Evolutionary conservation across 2,113 vertebrate species (phyloP).

Genomic region (Thamnophis sirtalis): DNA sequence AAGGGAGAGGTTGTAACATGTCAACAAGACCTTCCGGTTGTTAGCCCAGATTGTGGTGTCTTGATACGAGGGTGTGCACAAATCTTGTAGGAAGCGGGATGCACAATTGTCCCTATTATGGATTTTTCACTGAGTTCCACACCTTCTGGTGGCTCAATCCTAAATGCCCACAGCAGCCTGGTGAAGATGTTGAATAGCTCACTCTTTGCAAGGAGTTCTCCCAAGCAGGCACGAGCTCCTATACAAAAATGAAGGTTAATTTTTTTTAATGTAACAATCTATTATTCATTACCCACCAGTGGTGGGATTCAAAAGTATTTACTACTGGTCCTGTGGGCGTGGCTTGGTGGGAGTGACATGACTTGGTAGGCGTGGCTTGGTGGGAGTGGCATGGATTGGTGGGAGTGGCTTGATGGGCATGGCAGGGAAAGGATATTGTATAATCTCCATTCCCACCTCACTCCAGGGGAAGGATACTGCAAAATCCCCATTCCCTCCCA

Average conservation of each 20-base stretch:
- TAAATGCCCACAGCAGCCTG: neutral
- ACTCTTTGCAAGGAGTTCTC: neutral
- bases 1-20: neutral
- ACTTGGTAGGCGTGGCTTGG: no score
- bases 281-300: neutral
- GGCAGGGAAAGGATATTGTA: no score
- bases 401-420: no score
- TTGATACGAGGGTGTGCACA: neutral
- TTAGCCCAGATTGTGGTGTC: neutral
- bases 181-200: neutral
- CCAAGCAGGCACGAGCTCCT: neutral
- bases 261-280: neutral
- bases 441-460: no score
- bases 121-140: neutral
- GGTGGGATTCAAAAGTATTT: no score
- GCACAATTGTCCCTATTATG: fast-evolving
- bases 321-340: no score
- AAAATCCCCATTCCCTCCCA: no score
- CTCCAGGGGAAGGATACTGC: no score
- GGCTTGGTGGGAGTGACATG: no score
- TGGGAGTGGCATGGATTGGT: no score
- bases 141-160: neutral
- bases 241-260: neutral
- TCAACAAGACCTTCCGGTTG: neutral
- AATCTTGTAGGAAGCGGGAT: neutral